Evolutionary conservation across 2,888 invertebrate genomes (phyloP).

Genomic region (Chaetogeoica ovagalla): DNA sequence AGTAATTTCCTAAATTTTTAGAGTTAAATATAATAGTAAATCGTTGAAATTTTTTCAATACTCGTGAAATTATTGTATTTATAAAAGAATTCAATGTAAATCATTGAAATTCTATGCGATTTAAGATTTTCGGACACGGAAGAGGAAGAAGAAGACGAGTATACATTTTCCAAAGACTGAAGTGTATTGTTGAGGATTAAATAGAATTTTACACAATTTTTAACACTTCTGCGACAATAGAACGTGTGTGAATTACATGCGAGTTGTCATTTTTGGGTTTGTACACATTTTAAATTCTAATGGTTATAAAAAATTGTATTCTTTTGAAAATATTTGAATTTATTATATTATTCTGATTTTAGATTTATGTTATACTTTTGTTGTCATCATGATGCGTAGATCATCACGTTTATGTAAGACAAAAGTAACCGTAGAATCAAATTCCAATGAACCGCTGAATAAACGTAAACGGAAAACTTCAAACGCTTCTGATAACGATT

Average conservation of each 20-base stretch:
- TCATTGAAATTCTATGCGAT: too few species aligned
- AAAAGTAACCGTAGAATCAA: not conserved
- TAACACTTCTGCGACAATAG: too few species aligned
- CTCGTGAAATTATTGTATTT: too few species aligned
- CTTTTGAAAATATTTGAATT: not conserved
- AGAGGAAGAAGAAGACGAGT: too few species aligned
- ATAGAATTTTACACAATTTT: too few species aligned
- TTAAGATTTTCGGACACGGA: too few species aligned
- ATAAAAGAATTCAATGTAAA: too few species aligned
- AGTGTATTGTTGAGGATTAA: too few species aligned
- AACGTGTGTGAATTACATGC: not conserved
- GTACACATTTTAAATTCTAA: not conserved
- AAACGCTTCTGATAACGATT: not conserved
- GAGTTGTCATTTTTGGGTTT: not conserved
- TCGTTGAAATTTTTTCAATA: too few species aligned
- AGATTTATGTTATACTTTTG: not conserved
- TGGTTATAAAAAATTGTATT: not conserved
- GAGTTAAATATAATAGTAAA: too few species aligned
- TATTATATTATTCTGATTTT: conserved; percentile 1
- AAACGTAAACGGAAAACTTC: conserved; percentile 22
- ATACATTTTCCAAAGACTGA: too few species aligned
- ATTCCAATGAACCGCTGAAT: not conserved
- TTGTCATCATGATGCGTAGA: conserved; percentile 26
- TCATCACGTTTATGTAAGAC: conserved; percentile 27
- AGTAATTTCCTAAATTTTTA: too few species aligned